Evolutionary conservation across 2,888 invertebrate species (phyloP), one percentile per base, ranked within the genome.

Genomic region (Phengaris arion): DNA sequence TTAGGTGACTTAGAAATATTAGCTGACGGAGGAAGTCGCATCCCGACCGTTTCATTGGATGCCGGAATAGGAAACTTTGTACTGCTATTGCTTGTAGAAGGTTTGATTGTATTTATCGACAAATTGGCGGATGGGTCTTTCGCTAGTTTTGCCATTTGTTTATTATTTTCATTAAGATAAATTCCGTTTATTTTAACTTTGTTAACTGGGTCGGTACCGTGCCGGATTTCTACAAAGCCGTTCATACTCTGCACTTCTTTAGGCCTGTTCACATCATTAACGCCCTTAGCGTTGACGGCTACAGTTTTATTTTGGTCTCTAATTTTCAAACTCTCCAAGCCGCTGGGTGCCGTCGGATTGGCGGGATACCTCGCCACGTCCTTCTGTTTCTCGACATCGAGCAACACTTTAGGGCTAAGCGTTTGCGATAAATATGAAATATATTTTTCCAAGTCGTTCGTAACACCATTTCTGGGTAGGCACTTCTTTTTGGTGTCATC

Each of bases 381-480:
- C 55, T 84, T 82, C 84, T 89, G 90, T 80, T 91, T 92, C 54
- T 86, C 85, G 77, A 90, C 90, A 77, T 93, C 93, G 81, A 91
- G 86, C 77, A 93, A 85, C 77, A 93, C 92, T 85, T 92, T 93
- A 54, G 93, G 93, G 80, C 88, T 93, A 77, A 94, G 87, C 74
- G 93, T 94, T 81, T 93, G 90, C 74, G 94, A 92, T 79, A 94
- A 83, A 81, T 92, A 93, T 68, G 93, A 91, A 79, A 94, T 93
- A 82, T 94, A 94, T 81, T 93, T 93, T 80, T 94, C 92, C 77
- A 94, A 85, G 81, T 94, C 93, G 77, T 93, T 88, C 15, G 92
- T 89, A 81, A 91, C 90, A 78, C 92, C 91, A 79, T 92, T 92
- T 84, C 91, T 93, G 52, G 89, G 87, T 80, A 90, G 88, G 87